Conservation (phyloP, 1,140 invertebrate genomes). For the Lerema accius region DNA sequence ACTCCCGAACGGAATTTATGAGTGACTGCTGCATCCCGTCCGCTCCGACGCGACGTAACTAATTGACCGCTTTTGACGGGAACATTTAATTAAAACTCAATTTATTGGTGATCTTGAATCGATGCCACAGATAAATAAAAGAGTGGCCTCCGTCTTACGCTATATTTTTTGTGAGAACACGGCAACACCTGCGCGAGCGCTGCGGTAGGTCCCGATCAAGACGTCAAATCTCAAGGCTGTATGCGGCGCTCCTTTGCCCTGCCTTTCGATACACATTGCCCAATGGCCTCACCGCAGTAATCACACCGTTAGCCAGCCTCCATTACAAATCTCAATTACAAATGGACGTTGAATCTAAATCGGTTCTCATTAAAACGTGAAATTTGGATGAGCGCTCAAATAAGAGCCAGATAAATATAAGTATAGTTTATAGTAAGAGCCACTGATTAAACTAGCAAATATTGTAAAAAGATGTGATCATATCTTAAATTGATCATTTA, state of each 20-base stretch:
- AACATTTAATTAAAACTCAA: slow-evolving; percentile 60
- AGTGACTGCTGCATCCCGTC: slow-evolving; percentile 26
- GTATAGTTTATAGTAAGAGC: too few species aligned
- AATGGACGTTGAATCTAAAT: not conserved
- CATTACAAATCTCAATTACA: slow-evolving; percentile 40
- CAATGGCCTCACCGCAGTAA: slow-evolving; percentile 50
- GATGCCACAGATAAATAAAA: slow-evolving; percentile 59
- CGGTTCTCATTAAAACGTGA: slow-evolving; percentile 2
- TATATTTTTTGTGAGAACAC: slow-evolving; percentile 65
- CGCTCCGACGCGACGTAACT: slow-evolving; percentile 32
- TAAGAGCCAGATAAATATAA: not conserved
- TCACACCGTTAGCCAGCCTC: slow-evolving; percentile 51
- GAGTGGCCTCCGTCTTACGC: slow-evolving; percentile 71
- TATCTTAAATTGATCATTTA: too few species aligned
- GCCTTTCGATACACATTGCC: slow-evolving; percentile 70
- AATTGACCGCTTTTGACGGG: slow-evolving; percentile 42
- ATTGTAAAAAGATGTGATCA: too few species aligned
- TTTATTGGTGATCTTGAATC: slow-evolving; percentile 52
- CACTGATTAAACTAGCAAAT: too few species aligned
- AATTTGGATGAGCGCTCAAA: not conserved
- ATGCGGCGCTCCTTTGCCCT: slow-evolving; percentile 56
- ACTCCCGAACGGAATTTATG: slow-evolving; percentile 21
- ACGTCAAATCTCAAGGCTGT: slow-evolving; percentile 80
- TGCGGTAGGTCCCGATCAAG: slow-evolving; percentile 81
- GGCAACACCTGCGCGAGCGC: slow-evolving; percentile 74